Evolutionary conservation across 2,797 vertebrate species (phyloP), one percentile per base, ranked within the genome.

Genomic region (Lycodopsis pacificus): DNA sequence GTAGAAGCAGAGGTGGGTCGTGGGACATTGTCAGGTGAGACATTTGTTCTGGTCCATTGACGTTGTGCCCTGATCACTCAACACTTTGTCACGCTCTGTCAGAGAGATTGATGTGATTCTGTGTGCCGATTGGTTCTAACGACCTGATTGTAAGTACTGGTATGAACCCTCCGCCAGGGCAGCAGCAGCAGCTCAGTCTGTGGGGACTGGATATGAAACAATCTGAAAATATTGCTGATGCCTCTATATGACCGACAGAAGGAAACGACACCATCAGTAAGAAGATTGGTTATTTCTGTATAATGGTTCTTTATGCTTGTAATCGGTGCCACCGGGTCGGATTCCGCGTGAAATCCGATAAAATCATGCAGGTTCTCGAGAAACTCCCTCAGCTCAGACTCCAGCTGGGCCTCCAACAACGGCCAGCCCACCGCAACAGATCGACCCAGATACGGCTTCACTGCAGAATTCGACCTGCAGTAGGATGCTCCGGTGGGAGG

Each of bases 1-100:
- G 30, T 5, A 17, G 71, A 48, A 5, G 44, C 72, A 69, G 69
- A 62, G 69, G 49, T 48, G 38, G 40, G 40, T 57, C 1, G 2
- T 8, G 12, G 74, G 59, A 34, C 54, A 20, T 17, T 63, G 69
- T 82, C 65, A 83, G 88, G 79, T 77, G 65, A 61, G 56, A 32
- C 67, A 51, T 80, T 67, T 77, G 67, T 73, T 83, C 64, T 40
- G 70, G 40, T 72, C 61, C 71, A 12, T 6, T 80, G 69, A 72
- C 54, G 64, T 15, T 57, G 58, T 34, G 72, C 49, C 51, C n/a
- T 71, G 54, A 81, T 68, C 56, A 34, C 54, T 17, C 4, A 49
- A 53, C 76, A 71, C 40, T 73, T 54, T 73, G 56, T 64, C 72
- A 65, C 71, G 25, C 22, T 46, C 46, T 70, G 59, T 79, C 79